These are phyloP conservation scores for Tamias sibiricus DNA, from an alignment of 2,113 vertebrate genomes.

Conservation along the genomic window DNA sequence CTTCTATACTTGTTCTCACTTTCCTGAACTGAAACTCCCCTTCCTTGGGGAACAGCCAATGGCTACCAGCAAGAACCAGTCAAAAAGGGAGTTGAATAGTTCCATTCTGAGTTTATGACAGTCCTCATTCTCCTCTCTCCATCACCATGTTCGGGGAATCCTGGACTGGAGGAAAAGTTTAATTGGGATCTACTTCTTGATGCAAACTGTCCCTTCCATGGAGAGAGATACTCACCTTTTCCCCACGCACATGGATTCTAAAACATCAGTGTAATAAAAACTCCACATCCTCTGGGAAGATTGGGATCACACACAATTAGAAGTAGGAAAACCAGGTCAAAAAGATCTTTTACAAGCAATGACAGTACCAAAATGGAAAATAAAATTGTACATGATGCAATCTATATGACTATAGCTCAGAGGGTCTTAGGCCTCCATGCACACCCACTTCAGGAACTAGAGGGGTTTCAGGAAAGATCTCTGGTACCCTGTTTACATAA, in stretches of 20 bases:
- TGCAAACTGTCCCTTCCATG: neutral
- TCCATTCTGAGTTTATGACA: neutral
- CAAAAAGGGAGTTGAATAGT: neutral
- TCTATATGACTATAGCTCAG: neutral
- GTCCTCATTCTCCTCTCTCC: neutral
- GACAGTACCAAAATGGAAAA: neutral
- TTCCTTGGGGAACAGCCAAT: neutral
- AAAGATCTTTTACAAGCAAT: neutral
- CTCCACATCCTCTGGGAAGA: neutral
- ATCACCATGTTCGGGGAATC: neutral
- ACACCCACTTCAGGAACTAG: neutral
- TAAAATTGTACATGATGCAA: neutral
- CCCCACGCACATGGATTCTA: neutral
- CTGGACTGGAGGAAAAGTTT: neutral
- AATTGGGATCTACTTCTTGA: neutral
- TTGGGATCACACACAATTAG: neutral
- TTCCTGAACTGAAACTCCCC: neutral
- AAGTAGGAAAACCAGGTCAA: neutral
- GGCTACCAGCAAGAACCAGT: neutral
- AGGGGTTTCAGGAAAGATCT: neutral
- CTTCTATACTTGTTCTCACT: neutral
- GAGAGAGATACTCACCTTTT: neutral
- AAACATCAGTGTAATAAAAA: neutral
- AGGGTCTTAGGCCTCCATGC: neutral
- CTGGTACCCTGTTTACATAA: neutral